phyloP scores from a whole-genome alignment of 2,113 vertebrate species.

The Redunca redunca region DNA sequence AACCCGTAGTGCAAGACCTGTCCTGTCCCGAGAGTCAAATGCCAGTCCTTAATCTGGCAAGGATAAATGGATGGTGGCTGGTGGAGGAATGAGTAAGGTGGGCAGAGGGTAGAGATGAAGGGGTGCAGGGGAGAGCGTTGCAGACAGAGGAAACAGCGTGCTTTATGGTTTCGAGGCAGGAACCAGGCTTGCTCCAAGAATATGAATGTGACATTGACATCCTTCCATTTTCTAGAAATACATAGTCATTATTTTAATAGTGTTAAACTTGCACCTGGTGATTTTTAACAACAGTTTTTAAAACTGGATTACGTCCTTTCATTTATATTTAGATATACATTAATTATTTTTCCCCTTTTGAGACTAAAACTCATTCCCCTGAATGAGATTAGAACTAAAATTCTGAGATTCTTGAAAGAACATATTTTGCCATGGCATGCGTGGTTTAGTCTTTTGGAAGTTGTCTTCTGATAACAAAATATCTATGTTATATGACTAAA shows the following conservation, averaged over 20 bases:
- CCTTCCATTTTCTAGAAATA: slow-evolving; percentile 51
- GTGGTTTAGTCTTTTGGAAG: background rate
- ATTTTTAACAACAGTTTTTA: background rate
- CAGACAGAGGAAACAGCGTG: background rate
- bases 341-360: background rate
- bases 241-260: slow-evolving; percentile 16
- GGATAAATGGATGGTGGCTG: background rate
- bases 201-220: slow-evolving; percentile 14
- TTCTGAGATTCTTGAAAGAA: background rate
- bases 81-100: background rate
- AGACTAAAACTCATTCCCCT: too few species aligned
- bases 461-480: background rate
- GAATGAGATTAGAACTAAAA: background rate
- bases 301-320: background rate
- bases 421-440: background rate
- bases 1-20: background rate
- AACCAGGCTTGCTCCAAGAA: background rate
- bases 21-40: background rate
- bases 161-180: background rate
- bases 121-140: background rate
- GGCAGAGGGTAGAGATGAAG: background rate
- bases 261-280: background rate
- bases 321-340: slow-evolving; percentile 16
- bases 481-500: background rate
- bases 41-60: background rate